Base-by-base conservation (phyloP, 2,888 invertebrate species). In the Drosophila ustulata region DNA sequence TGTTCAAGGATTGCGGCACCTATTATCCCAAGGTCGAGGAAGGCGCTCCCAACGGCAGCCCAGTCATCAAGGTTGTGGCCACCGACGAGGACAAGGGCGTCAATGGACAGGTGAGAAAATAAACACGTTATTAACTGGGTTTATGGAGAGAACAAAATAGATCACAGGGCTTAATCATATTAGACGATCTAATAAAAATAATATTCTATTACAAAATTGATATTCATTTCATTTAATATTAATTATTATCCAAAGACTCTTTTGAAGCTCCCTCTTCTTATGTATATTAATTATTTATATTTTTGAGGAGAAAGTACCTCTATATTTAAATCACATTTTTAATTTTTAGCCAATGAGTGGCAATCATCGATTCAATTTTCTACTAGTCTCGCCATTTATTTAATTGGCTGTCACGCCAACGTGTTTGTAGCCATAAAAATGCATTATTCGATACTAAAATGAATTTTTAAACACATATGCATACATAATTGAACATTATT, bases 31-130 rank as follows among this genome's bases (percentile, higher is more conserved):
- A 98, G 93, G 98, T 98, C 0, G 97, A 98, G 92, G 98, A 98
- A 93, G 98, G 98, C 1, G 98, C 98, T 5, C 96, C 97, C 0
- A 98, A 98, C 88, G 98, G 98, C 4, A 97, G 97, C 88, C 97
- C 97, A 0, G 98, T 98, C 9, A 97, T 98, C 77, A 98, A 97
- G 93, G 98, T 97, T 7, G 97, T 97, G 89, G 98, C 98, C 0
- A 97, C 97, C 1, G 99, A 99, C 90, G 97, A 97, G 93, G 99
- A 99, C 91, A 98, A 98, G 93, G 98, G 98, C 47, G 97, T 97
- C 4, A 98, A 98, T 90, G 97, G 98, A 39, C 97, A 98, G 94
- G 92, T 92, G 67, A 82, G 86, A 11, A 34, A 34, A 3, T 11
- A 18, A 18, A 18, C 1, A 18, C 1, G 18, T 18, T 18, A 18